Base-by-base conservation (phyloP, 2,888 invertebrate species). In the Andrena dorsata region DNA sequence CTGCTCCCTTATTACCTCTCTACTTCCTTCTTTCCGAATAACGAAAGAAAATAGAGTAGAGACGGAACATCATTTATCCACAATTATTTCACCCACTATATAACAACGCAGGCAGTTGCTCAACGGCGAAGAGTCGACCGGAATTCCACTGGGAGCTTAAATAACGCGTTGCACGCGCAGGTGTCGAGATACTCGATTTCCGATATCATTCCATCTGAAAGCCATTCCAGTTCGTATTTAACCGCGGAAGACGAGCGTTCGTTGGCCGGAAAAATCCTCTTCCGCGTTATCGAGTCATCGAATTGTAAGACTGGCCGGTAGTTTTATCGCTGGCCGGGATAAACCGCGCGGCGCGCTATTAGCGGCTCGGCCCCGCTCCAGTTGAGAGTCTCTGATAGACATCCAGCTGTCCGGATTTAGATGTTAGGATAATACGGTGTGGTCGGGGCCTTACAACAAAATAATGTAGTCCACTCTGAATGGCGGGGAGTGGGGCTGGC, bases 331-430 rank as follows among this genome's bases (percentile, higher is more conserved):
- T 23, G 1, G 28, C 1, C 0, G n/a, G 6, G 7, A 49, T 47
- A 32, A 13, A 53, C 13, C 41, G 23, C 16, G 1, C 60, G 26
- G 41, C 28, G 26, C 2, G 13, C 32, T 69, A 32, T 63, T 66
- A 73, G n/a, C 30, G 35, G 49, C 30, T 56, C 7, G 13, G 60
- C 35, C 28, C 2, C 13, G 73, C 49, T 75, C 70, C 28, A 80
- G 86, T 90, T 92, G 92, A 92, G 92, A 92, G 88, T 85, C 91
- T 64, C 87, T 86, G 82, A 72, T 73, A 86, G 87, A 80, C 86
- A 86, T 88, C 91, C 94, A 94, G 93, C 94, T 94, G 94, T 93
- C 92, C 90, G 93, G 94, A 94, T 94, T 94, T 93, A 94, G 94
- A 94, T 93, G 93, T 94, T 93, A 92, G 93, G 94, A 94, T 94